Conservation (phyloP, 2,113 vertebrate genomes). For the Rhinogobius similis region DNA sequence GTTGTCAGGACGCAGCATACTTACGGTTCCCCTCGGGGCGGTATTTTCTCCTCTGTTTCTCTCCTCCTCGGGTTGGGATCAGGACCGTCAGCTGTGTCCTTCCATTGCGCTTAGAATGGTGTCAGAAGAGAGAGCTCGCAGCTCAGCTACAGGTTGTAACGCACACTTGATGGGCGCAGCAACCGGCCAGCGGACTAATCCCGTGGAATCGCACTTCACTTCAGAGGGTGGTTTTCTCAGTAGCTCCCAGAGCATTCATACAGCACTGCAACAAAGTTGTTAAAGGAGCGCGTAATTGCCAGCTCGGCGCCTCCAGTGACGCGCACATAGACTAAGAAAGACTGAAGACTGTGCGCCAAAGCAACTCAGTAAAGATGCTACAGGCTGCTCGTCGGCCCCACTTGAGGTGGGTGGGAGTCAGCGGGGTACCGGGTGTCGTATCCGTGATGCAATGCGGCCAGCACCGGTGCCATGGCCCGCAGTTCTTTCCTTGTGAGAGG, state of each 20-base stretch:
- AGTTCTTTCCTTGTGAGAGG: slow-evolving; percentile 48
- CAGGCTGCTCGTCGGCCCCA: slow-evolving; percentile 47
- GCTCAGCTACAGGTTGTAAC: slow-evolving; percentile 71
- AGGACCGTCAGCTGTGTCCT: slow-evolving; percentile 75
- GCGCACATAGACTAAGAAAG: slow-evolving; percentile 21
- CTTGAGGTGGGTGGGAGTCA: slow-evolving; percentile 61
- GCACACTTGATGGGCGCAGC: slow-evolving; percentile 31
- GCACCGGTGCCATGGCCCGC: slow-evolving; percentile 55
- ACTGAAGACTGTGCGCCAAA: slow-evolving; percentile 24
- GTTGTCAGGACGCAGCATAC: slow-evolving; percentile 50
- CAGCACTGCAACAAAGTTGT: slow-evolving; percentile 59
- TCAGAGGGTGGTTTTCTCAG: slow-evolving; percentile 20
- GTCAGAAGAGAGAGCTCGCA: slow-evolving; percentile 38
- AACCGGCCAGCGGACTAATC: slow-evolving; percentile 24
- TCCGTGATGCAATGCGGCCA: slow-evolving; percentile 83
- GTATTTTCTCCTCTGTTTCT: slow-evolving; percentile 43
- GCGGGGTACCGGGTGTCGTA: slow-evolving; percentile 66
- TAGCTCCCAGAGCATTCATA: slow-evolving; percentile 50
- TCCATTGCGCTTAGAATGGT: slow-evolving; percentile 68
- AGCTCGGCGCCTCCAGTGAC: slow-evolving; percentile 39
- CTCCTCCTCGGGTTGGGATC: slow-evolving; percentile 62
- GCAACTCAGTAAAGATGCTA: slow-evolving; percentile 49
- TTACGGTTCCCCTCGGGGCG: slow-evolving; percentile 66
- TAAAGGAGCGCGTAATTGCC: slow-evolving; percentile 54
- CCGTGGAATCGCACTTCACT: slow-evolving; percentile 23